A percentile compares a stretch with the other conserved stretches of the same genome.
Evolutionary conservation across 2,797 vertebrate genomes (phyloP).

Genomic region (Trachops cirrhosus): DNA sequence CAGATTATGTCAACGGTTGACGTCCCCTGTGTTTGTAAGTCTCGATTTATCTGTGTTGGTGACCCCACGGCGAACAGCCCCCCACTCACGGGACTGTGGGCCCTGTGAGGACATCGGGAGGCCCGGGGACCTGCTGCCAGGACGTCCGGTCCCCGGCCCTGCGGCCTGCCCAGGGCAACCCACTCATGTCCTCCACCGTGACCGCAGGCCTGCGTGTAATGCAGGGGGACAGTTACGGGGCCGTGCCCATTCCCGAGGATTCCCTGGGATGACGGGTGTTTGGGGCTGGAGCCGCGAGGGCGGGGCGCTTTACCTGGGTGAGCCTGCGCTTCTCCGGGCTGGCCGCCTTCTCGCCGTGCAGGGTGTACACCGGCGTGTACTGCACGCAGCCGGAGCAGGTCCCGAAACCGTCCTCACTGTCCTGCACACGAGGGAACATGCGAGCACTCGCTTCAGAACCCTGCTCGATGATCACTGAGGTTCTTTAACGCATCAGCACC

Average conservation of each 20-base stretch:
- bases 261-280: fast-evolving
- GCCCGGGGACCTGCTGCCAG: fast-evolving
- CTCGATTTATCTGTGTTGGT: not conserved
- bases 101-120: not conserved
- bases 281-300: not conserved
- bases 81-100: not conserved
- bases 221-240: not conserved
- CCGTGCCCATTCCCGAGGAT: not conserved
- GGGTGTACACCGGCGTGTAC: slow-evolving; percentile 60
- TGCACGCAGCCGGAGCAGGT: slow-evolving; percentile 82
- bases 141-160: fast-evolving
- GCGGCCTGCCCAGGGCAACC: not conserved
- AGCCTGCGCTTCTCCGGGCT: slow-evolving; percentile 73
- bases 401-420: slow-evolving; percentile 88
- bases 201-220: not conserved
- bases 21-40: not conserved
- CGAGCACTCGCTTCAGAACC: slow-evolving; percentile 46
- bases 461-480: not conserved
- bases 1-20: not conserved
- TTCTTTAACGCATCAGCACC: slow-evolving; percentile 54
- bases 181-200: not conserved
- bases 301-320: slow-evolving; percentile 77
- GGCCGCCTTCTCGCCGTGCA: slow-evolving; percentile 61
- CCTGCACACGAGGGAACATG: slow-evolving; percentile 81
- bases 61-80: not conserved